phyloP scores from a whole-genome alignment of 1,140 invertebrate species.

The Danaus melanippus region DNA sequence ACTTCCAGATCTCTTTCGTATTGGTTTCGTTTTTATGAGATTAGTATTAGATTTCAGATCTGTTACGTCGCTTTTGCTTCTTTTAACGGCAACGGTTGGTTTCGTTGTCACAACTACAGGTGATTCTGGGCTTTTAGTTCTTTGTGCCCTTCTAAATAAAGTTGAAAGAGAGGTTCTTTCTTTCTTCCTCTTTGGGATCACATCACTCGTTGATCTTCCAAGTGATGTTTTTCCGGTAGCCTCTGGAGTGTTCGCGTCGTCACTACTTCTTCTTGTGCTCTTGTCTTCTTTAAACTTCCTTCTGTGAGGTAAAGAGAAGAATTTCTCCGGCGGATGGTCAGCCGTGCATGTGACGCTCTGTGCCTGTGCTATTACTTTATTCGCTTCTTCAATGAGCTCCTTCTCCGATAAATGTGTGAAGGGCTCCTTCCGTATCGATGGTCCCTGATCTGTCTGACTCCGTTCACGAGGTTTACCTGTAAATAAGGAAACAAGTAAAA shows the following conservation, averaged over 20 bases:
- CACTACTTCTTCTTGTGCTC: constrained; percentile 60
- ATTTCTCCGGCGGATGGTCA: constrained; percentile 73
- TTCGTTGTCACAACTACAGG: constrained; percentile 61
- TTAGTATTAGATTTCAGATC: constrained; percentile 71
- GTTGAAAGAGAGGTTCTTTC: constrained; percentile 74
- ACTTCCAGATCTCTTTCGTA: constrained; percentile 66
- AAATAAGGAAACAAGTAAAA: constrained; percentile 24
- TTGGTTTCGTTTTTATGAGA: constrained; percentile 52
- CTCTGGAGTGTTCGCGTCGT: constrained; percentile 43
- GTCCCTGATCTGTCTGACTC: constrained; percentile 52
- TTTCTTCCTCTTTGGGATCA: constrained; percentile 60
- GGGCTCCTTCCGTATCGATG: constrained; percentile 76
- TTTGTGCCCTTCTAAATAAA: constrained; percentile 72
- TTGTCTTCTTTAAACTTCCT: constrained; percentile 58
- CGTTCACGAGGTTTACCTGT: constrained; percentile 65
- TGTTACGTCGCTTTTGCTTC: constrained; percentile 82
- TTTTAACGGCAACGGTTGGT: constrained; percentile 62
- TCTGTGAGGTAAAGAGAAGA: constrained; percentile 76
- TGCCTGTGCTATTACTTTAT: constrained; percentile 77
- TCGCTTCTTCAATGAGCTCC: constrained; percentile 80
- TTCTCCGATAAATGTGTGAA: constrained; percentile 76
- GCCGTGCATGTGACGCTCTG: constrained; percentile 76
- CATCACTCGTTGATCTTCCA: constrained; percentile 72
- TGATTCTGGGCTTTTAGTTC: constrained; percentile 46
- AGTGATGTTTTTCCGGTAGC: constrained; percentile 43